Evolutionary conservation across 2,888 invertebrate genomes (phyloP), one percentile per base, ranked within the genome.

Genomic region (Nemotelus nigrinus): DNA sequence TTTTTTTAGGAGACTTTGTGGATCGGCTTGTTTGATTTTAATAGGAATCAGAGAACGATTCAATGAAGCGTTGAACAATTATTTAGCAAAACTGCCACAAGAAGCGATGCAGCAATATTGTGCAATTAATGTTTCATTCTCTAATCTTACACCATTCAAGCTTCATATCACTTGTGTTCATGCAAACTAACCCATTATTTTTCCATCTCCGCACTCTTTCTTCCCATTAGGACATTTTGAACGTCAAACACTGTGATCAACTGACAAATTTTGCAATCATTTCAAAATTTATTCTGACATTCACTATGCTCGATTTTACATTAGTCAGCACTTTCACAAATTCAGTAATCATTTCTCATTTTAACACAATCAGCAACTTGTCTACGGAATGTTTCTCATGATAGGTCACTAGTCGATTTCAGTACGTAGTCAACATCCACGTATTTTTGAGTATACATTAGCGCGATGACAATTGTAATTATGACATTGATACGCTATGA

Each of bases 261-360:
- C 74, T 25, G 25, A 25, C 25, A 25, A 74, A 10, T 63, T 74
- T 63, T 47, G 74, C 63, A 74, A 74, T 60, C 45, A 58, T 72
- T 74, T 45, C 45, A 41, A 63, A 74, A 74, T 74, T 63, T 74
- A 74, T 74, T 48, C 74, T 63, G 74, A 50, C 74, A 74, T 74
- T 48, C 48, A 60, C 63, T 74, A 48, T 10, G 60, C 3, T 8
- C 43, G 50, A 74, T 44, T 60, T 63, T 74, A 48, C 53, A 60
- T 47, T 63, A 57, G 74, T 74, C 74, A 74, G 63, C 74, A 74
- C 44, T 58, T 72, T 72, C 45, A 6, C 47, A 25, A 8, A 44
- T 63, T 8, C 4, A 6, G n/a, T 72, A 63, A 63, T 60, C 60
- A 63, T 63, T 74, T 63, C 41, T 63, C 47, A 50, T 63, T 74